Percentiles rank a stretch among this genome's conserved stretches.
Evolutionary conservation across 2,888 invertebrate species (phyloP).

Genomic region (Mythimna lalbum): DNA sequence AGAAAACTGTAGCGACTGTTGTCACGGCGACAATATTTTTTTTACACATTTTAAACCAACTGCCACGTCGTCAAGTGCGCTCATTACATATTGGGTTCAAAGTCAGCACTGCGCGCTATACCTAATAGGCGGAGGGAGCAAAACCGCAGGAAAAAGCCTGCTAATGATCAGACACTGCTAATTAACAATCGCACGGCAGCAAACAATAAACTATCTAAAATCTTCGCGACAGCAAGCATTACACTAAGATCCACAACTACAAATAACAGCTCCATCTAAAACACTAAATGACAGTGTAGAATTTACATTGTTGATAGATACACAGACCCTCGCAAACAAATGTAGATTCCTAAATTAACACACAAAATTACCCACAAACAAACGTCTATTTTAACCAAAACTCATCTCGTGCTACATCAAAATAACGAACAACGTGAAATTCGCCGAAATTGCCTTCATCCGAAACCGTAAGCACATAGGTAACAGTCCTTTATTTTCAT

Average conservation of each 20-base stretch:
- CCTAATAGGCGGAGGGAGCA: too few species aligned
- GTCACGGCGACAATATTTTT: too few species aligned
- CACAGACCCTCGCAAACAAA: slow-evolving; percentile 1
- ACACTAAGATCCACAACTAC: background rate
- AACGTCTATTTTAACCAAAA: slow-evolving; percentile 33
- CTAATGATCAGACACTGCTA: too few species aligned
- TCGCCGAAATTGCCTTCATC: slow-evolving; percentile 20
- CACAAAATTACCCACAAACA: slow-evolving; percentile 27
- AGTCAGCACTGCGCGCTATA: too few species aligned
- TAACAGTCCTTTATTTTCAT: slow-evolving; percentile 40
- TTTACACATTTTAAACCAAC: too few species aligned
- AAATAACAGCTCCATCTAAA: background rate
- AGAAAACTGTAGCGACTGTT: too few species aligned
- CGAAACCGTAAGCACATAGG: slow-evolving; percentile 6
- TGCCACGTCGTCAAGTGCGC: too few species aligned
- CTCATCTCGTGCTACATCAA: slow-evolving; percentile 6
- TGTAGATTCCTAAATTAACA: background rate
- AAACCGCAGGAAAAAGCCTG: too few species aligned
- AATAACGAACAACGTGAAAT: slow-evolving; percentile 24
- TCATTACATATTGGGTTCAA: too few species aligned
- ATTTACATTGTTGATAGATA: background rate
- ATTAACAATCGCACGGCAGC: too few species aligned
- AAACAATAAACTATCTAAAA: background rate
- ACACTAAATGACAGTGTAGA: background rate
- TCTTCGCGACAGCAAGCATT: background rate